Evolutionary conservation across 2,888 invertebrate genomes (phyloP).

Genomic region (Hololepta plana): DNA sequence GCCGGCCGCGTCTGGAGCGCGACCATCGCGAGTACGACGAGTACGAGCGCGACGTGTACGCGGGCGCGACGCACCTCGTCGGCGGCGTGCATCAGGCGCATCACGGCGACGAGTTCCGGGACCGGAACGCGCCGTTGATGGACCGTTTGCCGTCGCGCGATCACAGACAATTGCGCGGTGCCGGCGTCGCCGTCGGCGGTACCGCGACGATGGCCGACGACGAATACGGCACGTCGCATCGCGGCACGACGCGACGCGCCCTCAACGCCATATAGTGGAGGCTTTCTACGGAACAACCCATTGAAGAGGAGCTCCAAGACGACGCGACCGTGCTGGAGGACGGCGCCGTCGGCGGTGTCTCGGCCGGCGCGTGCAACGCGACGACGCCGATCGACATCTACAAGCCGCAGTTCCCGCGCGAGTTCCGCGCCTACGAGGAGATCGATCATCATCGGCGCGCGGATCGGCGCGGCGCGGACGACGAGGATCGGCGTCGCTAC

Average conservation of each 20-base stretch:
- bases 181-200: slow-evolving; percentile 19
- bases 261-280: slow-evolving; percentile 56
- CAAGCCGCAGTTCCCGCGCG: slow-evolving; percentile 24
- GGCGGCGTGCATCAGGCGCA: slow-evolving; percentile 16
- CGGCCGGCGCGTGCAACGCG: slow-evolving; percentile 1
- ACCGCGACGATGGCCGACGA: slow-evolving; percentile 17
- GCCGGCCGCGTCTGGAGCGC: slow-evolving; percentile 30
- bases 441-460: slow-evolving; percentile 4
- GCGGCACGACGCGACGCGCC: slow-evolving; percentile 36
- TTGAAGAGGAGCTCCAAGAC: slow-evolving; percentile 28
- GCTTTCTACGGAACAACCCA: slow-evolving; percentile 30
- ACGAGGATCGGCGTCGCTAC: slow-evolving; percentile 9
- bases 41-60: slow-evolving; percentile 22
- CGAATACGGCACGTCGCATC: slow-evolving; percentile 23
- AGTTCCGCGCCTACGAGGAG: slow-evolving; percentile 19
- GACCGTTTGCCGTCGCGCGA: too few species aligned
- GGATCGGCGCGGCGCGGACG: slow-evolving; percentile 6
- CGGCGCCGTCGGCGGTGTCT: slow-evolving; percentile 9
- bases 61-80: slow-evolving; percentile 20
- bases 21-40: slow-evolving; percentile 37
- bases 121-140: slow-evolving; percentile 25
- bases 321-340: too few species aligned
- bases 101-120: slow-evolving; percentile 23
- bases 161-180: too few species aligned
- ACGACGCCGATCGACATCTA: slow-evolving; percentile 12